Evolutionary conservation across 2,888 invertebrate genomes (phyloP).

Genomic region (Cheilosia scutellata): DNA sequence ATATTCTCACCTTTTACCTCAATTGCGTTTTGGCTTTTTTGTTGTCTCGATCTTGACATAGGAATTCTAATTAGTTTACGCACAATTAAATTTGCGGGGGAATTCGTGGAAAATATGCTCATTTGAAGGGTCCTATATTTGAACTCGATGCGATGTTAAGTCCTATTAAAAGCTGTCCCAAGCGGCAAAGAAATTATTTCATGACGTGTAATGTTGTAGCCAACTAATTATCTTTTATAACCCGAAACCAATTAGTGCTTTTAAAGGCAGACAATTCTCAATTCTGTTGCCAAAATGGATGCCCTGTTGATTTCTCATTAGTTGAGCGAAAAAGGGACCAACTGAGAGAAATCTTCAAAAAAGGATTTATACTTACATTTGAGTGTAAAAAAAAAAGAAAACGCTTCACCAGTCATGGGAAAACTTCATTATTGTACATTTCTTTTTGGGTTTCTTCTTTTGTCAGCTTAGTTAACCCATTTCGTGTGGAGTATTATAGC

Average conservation of each 20-base stretch:
- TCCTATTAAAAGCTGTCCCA: no score
- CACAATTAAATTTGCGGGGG: constrained; percentile 4
- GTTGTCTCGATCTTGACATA: neutral
- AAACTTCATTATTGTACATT: constrained; percentile 15
- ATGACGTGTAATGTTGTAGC: neutral
- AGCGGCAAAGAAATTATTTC: no score
- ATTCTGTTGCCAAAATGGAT: neutral
- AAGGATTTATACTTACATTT: constrained; percentile 10
- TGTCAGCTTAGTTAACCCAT: constrained; percentile 42
- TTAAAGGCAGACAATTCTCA: neutral
- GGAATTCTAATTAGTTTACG: neutral
- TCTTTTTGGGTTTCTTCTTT: constrained; percentile 16
- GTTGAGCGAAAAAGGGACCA: neutral
- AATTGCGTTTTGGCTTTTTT: neutral
- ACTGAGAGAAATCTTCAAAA: neutral
- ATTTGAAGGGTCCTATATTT: neutral
- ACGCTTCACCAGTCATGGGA: neutral
- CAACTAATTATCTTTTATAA: constrained; percentile 1
- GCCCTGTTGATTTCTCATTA: constrained; percentile 28
- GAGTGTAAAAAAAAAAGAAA: neutral
- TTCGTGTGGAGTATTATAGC: constrained; percentile 27
- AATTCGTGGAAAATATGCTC: neutral
- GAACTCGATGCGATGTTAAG: no score
- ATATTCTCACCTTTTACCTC: neutral
- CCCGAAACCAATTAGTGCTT: constrained; percentile 10